A percentile compares a stretch with the other conserved stretches of the same genome.
Evolutionary conservation across 2,797 vertebrate genomes (phyloP).

Genomic region (Coreius guichenoti): DNA sequence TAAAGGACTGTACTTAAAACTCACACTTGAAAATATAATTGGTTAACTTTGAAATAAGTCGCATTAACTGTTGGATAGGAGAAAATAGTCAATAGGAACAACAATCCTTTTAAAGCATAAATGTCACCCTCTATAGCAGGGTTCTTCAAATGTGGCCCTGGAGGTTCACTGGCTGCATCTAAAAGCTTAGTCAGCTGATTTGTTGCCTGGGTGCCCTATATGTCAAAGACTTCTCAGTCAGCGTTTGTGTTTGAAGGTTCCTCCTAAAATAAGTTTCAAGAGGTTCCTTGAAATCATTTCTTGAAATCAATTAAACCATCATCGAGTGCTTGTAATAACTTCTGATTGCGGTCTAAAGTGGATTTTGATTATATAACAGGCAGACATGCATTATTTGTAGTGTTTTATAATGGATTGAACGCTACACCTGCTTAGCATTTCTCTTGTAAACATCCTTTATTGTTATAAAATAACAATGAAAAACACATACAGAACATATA

Average conservation of each 20-base stretch:
- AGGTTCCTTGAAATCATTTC: no score
- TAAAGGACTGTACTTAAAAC: neutral
- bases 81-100: neutral
- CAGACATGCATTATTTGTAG: no score
- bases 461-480: no score
- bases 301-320: neutral
- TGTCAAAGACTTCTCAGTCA: neutral
- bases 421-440: no score
- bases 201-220: neutral
- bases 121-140: neutral
- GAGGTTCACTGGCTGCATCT: neutral
- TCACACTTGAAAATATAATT: neutral
- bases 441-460: no score
- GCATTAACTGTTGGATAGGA: neutral
- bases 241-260: neutral
- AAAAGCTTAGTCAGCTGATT: neutral
- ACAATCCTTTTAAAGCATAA: neutral
- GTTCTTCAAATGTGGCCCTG: neutral
- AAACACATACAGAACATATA: neutral
- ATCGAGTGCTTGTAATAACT: neutral
- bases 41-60: neutral
- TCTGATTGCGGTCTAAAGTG: neutral
- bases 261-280: neutral
- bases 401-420: no score
- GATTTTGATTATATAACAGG: neutral